Percentiles rank a stretch among this genome's conserved stretches.
phyloP scores from a whole-genome alignment of 53 echinoderm and acorn worm species.

The Hippasteria phrygiana region DNA sequence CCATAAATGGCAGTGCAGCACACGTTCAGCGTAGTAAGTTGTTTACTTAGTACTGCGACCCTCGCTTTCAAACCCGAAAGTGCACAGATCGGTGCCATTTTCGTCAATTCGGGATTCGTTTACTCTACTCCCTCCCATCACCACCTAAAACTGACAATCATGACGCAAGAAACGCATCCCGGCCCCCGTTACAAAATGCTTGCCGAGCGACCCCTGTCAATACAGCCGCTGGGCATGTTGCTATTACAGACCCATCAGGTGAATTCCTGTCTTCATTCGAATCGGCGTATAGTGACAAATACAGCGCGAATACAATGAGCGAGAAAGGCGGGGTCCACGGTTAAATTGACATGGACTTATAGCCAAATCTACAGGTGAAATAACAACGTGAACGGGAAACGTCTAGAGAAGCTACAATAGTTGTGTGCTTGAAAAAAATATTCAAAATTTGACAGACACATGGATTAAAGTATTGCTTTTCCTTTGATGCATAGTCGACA shows the following conservation, averaged over 20 bases:
- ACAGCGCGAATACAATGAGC: background rate
- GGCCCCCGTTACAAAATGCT: slow-evolving; percentile 1
- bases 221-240: slow-evolving; percentile 25
- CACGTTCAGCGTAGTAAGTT: no score
- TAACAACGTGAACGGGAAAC: background rate
- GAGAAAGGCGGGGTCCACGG: background rate
- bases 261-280: slow-evolving; percentile 22
- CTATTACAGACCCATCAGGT: slow-evolving; percentile 44
- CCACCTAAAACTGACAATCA: slow-evolving; percentile 8
- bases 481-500: no score
- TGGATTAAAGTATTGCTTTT: no score
- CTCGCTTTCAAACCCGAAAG: no score
- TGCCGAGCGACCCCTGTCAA: slow-evolving; percentile 37
- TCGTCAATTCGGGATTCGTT: background rate
- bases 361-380: slow-evolving; percentile 15
- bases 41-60: no score
- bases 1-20: no score
- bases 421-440: background rate
- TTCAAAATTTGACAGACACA: no score
- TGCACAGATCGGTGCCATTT: no score
- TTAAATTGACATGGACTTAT: background rate
- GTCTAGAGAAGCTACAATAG: background rate
- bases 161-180: slow-evolving; percentile 6
- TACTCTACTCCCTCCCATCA: background rate
- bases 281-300: slow-evolving; percentile 21